A percentile compares a stretch with the other conserved stretches of the same genome.
These are phyloP conservation scores for Cygnus olor DNA, from an alignment of 2,797 vertebrate genomes.

Conservation along the genomic window DNA sequence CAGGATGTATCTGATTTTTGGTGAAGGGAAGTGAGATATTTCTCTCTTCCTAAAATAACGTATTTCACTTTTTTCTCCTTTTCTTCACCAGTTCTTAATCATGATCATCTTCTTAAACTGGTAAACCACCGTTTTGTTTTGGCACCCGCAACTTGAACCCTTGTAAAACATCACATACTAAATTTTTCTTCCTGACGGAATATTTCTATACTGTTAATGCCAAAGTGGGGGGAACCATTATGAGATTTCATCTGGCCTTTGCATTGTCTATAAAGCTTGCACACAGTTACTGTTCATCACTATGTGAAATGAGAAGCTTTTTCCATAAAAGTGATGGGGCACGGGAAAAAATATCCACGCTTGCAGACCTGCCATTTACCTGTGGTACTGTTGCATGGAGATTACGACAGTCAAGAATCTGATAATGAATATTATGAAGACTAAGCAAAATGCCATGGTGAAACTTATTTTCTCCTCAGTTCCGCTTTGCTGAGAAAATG, in stretches of 20 bases:
- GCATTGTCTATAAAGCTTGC: background rate
- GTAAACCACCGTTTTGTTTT: background rate
- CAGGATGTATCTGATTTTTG: background rate
- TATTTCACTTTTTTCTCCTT: background rate
- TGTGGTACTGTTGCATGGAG: background rate
- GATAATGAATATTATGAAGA: background rate
- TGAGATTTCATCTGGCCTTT: background rate
- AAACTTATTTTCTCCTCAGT: background rate
- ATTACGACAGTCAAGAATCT: background rate
- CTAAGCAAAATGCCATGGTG: background rate
- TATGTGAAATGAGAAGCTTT: fast-evolving
- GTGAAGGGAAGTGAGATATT: background rate
- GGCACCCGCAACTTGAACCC: background rate
- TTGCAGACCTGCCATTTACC: background rate
- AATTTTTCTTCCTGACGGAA: background rate
- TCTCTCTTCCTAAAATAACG: background rate
- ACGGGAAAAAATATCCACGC: background rate
- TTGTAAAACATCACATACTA: background rate
- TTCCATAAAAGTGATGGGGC: background rate
- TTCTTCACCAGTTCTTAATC: background rate
- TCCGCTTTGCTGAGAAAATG: background rate
- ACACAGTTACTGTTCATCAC: background rate
- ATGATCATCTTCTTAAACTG: background rate
- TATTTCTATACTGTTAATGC: background rate
- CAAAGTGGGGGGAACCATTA: background rate